Base-by-base conservation (phyloP, 2,888 invertebrate genomes). In the Drepanosiphum platanoidis region DNA sequence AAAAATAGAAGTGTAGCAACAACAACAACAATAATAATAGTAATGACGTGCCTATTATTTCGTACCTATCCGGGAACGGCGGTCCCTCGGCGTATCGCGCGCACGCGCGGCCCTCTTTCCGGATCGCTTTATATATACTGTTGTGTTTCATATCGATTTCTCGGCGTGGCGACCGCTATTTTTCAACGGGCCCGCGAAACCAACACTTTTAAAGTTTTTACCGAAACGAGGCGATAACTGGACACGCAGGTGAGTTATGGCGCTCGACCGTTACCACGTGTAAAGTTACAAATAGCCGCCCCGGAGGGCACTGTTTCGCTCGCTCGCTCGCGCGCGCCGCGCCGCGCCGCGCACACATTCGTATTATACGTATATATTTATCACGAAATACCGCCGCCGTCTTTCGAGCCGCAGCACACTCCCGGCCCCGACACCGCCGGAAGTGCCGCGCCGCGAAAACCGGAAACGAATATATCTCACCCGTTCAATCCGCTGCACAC, bases 241-340 rank as follows among this genome's bases (percentile, higher is more conserved):
- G 82, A 82, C 83, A 34, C 84, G n/a, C 30, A n/a, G 75, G 75
- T 75, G 84, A 84, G 39, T 77, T 84, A 84, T 77, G 68, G 84
- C 68, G 77, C 32, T 77, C 52, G 30, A 68, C 84, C 75, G 75
- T 75, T 77, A 84, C 84, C 68, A n/a, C 77, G 68, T 75, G 52
- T 77, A 77, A 30, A 39, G 84, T 84, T 77, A 84, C 84, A 68
- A 68, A 84, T 68, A 36, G 83, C 75, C 46, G 34, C 66, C 18
- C 32, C 61, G 42, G 46, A 13, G 30, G 13, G 27, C n/a, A 7
- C n/a, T 3, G 58, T 34, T 64, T 13, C 74, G n/a, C 11, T 11
- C 39, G 15, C n/a, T 3, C 36, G 39, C 3, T 34, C 27, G 0
- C 61, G 1, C 61, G 4, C 74, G 5, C 32, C 4, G 0, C 74